Evolutionary conservation across 2,888 invertebrate species (phyloP), one percentile per base, ranked within the genome.

Genomic region (Cantharis rufa): DNA sequence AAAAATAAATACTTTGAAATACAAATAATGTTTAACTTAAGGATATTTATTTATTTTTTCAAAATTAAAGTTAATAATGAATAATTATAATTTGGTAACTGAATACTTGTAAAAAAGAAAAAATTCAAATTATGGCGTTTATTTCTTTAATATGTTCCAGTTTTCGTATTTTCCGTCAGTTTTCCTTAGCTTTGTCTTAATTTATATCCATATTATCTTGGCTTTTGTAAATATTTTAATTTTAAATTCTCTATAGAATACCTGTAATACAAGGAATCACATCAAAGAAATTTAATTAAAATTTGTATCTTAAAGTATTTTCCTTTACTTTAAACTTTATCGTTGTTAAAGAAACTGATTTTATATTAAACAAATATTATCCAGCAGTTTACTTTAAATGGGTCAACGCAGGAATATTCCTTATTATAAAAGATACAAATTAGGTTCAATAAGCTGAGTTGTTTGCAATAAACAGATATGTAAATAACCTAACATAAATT

Each of bases 171-270:
- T 32, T 48, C 24, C 24, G 5, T 24, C 1, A 24, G 9, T 9
- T 24, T 24, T 32, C 32, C n/a, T n/a, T n/a, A 48, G 5, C 48
- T 48, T 7, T 7, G n/a, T n/a, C n/a, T n/a, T n/a, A 48, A 32
- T n/a, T 48, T 48, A 48, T n/a, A 48, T 7, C 48, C 48, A 48
- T 48, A 48, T 48, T 48, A n/a, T n/a, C 48, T 48, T n/a, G n/a
- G n/a, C 48, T n/a, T 32, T 48, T 48, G n/a, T 74, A 75, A 74
- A 79, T 61, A 24, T 69, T 70, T 62, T 48, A 48, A 48, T 48
- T 48, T 48, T 7, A 48, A 48, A 48, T 48, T 48, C n/a, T 48
- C n/a, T n/a, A 13, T n/a, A n/a, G 13, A 48, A 48, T 48, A 48
- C 48, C 48, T 48, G n/a, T n/a, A 48, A n/a, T 48, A n/a, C 7